Evolutionary conservation across 2,888 invertebrate species (phyloP), one percentile per base, ranked within the genome.

Genomic region (Phaedon cochleariae): DNA sequence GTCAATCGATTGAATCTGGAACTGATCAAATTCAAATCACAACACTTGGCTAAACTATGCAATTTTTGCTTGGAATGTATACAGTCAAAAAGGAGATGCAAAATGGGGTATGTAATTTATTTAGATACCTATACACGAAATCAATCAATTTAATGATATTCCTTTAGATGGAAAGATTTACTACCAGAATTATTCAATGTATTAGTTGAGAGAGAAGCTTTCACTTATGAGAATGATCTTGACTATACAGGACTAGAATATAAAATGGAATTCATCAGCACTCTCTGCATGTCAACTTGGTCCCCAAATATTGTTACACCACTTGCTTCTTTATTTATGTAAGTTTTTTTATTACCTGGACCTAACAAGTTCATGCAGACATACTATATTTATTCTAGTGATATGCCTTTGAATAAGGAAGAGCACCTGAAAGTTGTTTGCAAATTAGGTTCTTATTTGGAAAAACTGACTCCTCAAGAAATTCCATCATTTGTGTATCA

Each of bases 251-350:
- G 88, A 9, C 74, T 72, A 1, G 89, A 90, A 69, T 91, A 87
- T 73, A 90, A 89, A 78, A 84, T 85, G 12, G 85, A 87, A 72
- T 85, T 90, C 51, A 82, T 91, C 1, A 86, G 86, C 69, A 84
- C 87, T 0, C 82, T 92, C 15, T 90, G 90, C 72, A 86, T 87
- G 77, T 85, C 86, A 62, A 80, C 84, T 9, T 91, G 90, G 90
- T 84, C 85, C 7, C 83, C 87, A 21, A 81, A 83, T 54, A 88
- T 89, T 73, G 79, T 90, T 60, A 88, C 89, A n/a, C 85, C 89
- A 21, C 80, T 92, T 1, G 85, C 89, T 59, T 85, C 88, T 71
- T 90, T 91, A 90, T 91, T 91, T 78, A 86, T 86, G 91, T 92
- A 80, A 80, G 81, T 53, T 18, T 48, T 31, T 21, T 31, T 18